Evolutionary conservation across 2,797 vertebrate genomes (phyloP), one percentile per base, ranked within the genome.

Genomic region (Mormyrus proboscirostris): DNA sequence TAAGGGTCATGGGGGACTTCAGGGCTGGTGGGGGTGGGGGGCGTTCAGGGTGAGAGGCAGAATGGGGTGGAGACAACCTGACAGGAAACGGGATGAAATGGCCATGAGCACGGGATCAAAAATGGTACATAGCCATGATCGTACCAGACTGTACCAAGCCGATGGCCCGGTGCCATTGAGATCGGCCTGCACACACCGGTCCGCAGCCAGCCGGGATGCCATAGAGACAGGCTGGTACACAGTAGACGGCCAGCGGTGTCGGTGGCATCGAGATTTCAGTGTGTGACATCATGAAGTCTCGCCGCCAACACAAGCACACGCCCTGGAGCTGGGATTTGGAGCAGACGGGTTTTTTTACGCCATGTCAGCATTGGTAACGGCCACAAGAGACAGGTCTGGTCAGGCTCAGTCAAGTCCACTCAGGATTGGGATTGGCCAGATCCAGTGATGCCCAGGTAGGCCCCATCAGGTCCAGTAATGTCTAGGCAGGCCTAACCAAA

Each of bases 21-120:
- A 33, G 49, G 83, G 44, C 49, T 25, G 3, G 8, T 53, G 47
- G 83, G 8, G 3, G 83, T n/a, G 49, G 47, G 29, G 49, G 25
- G 29, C 33, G 51, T 14, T 14, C 53, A n/a, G 53, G 57, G 88
- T 88, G 41, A 89, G 88, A 5, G 88, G 53, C 90, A 57, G 73
- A 55, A 19, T 76, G 4, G 69, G 69, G 69, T 41, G 16, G 14
- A 16, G 14, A 19, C 0, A 14, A 41, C 29, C 38, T 41, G 69
- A 33, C 4, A 16, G 69, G 33, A 41, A 1, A 76, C 29, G 38
- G 33, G 50, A 53, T n/a, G 29, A 50, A 6, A 44, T 86, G 5
- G 76, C 8, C 59, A 59, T 14, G 16, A 44, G 57, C 8, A 47
- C 1, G 33, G n/a, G 7, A 41, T 41, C 55, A n/a, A 19, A 44